Evolutionary conservation across 2,888 invertebrate species (phyloP).

Genomic region (Parasteatoda lunata): DNA sequence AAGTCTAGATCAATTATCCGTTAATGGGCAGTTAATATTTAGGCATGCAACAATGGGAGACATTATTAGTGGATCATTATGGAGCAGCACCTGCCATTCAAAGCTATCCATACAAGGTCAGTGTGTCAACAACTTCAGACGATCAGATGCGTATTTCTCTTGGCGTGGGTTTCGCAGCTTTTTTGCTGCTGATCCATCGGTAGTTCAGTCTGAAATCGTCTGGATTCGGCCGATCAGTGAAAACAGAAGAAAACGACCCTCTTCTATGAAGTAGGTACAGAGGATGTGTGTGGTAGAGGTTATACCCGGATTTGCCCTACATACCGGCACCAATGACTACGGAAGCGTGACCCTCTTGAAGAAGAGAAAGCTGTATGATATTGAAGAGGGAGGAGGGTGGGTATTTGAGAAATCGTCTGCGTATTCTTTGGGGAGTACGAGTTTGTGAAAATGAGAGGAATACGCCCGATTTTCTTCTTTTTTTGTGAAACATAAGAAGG

Average conservation of each 20-base stretch:
- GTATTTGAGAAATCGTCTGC: too few species aligned
- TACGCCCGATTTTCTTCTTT: too few species aligned
- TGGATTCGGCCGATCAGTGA: not conserved
- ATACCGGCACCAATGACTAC: conserved; percentile 41
- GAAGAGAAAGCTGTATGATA: not conserved
- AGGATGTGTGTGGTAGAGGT: not conserved
- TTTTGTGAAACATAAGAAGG: too few species aligned
- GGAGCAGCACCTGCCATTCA: not conserved
- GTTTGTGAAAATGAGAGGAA: too few species aligned
- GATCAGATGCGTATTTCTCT: too few species aligned
- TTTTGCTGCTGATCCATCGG: not conserved
- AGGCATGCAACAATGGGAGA: not conserved
- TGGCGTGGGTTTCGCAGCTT: not conserved
- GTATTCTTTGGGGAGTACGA: too few species aligned
- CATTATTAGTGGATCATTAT: not conserved
- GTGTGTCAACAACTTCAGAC: conserved; percentile 18
- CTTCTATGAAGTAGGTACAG: not conserved
- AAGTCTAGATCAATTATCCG: not conserved
- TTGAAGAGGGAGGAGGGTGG: too few species aligned
- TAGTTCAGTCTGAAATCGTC: not conserved
- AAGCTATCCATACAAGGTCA: conserved; percentile 11
- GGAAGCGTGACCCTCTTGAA: conserved; percentile 41
- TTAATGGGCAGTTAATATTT: conserved; percentile 1
- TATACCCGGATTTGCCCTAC: conserved; percentile 47
- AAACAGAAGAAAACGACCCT: not conserved